phyloP scores from a whole-genome alignment of 2,888 invertebrate species.

The Pseudolycoriella hygida region DNA sequence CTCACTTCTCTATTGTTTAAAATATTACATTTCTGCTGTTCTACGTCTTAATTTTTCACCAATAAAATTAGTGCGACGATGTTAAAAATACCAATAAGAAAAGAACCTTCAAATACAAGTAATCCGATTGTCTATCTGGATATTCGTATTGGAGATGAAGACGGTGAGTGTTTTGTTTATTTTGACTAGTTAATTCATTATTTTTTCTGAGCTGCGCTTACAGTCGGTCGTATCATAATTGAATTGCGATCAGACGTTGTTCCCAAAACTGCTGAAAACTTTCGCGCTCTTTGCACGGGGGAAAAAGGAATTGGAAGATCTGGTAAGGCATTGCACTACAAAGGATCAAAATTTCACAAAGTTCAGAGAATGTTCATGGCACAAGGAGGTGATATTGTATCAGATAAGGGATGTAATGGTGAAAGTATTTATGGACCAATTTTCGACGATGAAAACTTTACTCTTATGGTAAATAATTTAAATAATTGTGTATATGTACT shows the following conservation, averaged over 20 bases:
- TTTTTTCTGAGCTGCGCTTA: too few relatives aligned
- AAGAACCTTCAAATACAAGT: constrained; percentile 14
- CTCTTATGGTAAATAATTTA: constrained; percentile 31
- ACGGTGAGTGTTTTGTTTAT: constrained; percentile 32
- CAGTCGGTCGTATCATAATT: constrained; percentile 71
- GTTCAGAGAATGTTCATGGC: constrained; percentile 79
- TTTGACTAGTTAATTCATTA: too few relatives aligned
- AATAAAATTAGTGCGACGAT: background rate
- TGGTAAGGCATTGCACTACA: constrained; percentile 66
- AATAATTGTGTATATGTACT: too few relatives aligned
- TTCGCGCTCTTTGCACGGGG: constrained; percentile 80
- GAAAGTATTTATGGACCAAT: constrained; percentile 85
- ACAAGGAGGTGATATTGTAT: constrained; percentile 63
- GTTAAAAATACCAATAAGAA: constrained; percentile 11
- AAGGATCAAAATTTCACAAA: constrained; percentile 65
- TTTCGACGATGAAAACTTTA: constrained; percentile 85
- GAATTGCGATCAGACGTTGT: constrained; percentile 70
- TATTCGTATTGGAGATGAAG: constrained; percentile 45
- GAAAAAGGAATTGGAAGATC: constrained; percentile 55
- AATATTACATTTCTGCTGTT: too few relatives aligned
- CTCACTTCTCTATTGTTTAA: too few relatives aligned
- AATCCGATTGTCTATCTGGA: constrained; percentile 58
- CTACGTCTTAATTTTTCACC: too few relatives aligned
- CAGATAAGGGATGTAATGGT: constrained; percentile 70
- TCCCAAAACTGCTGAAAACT: constrained; percentile 82